phyloP scores from a whole-genome alignment of 92 coral and sea anemone species.

The Montipora capitata region DNA sequence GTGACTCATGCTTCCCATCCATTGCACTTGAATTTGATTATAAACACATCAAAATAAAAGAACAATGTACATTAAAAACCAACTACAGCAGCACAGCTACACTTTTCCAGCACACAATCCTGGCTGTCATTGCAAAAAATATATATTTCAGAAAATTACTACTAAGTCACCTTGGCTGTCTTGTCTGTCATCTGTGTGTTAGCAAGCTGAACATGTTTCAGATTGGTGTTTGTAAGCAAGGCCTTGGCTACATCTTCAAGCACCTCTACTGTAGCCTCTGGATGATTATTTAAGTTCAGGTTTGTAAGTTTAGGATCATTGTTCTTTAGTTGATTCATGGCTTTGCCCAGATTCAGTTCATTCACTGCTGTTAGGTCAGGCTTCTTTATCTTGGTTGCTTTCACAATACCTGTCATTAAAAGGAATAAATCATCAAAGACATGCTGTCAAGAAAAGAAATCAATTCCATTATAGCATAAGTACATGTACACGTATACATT shows the following conservation, averaged over 20 bases:
- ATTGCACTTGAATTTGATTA: too few species aligned
- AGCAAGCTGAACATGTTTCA: conserved; percentile 87
- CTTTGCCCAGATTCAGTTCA: conserved; percentile 91
- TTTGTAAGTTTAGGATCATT: conserved; percentile 82
- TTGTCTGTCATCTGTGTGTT: conserved; percentile 92
- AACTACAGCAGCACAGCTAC: too few species aligned
- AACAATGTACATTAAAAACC: too few species aligned
- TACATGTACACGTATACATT: too few species aligned
- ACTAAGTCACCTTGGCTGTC: conserved; percentile 80
- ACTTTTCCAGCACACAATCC: not conserved
- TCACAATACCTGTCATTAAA: conserved; percentile 79
- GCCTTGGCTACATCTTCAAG: conserved; percentile 85
- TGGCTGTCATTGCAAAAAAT: too few species aligned
- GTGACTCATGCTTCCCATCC: too few species aligned
- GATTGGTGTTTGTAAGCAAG: conserved; percentile 72
- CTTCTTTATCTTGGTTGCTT: conserved; percentile 86
- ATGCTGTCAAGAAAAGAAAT: not conserved
- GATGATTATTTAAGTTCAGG: conserved; percentile 92
- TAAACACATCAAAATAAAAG: too few species aligned
- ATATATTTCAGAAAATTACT: too few species aligned
- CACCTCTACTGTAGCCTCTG: conserved; percentile 86
- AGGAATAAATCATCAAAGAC: not conserved
- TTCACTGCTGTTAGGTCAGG: conserved; percentile 96
- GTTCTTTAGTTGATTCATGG: conserved; percentile 86
- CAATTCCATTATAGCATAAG: not conserved